phyloP scores from a whole-genome alignment of 1,140 invertebrate species.

The Leptinotarsa texana region DNA sequence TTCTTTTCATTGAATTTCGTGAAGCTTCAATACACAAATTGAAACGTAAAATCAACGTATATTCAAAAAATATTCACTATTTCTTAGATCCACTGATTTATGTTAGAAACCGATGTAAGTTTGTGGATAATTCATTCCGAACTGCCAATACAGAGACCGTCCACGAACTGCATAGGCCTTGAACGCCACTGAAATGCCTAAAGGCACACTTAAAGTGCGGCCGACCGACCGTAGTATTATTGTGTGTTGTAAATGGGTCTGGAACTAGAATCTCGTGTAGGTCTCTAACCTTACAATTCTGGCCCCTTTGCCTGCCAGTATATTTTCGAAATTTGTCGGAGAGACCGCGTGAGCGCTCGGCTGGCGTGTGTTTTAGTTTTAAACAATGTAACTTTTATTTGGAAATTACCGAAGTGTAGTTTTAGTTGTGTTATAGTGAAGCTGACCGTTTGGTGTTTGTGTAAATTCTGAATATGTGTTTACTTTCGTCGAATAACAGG shows the following conservation, averaged over 20 bases:
- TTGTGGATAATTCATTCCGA: too few species aligned
- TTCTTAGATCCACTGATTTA: too few species aligned
- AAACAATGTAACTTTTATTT: not conserved
- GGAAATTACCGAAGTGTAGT: not conserved
- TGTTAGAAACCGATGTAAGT: too few species aligned
- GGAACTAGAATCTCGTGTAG: slow-evolving; percentile 45
- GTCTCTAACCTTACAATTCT: slow-evolving; percentile 43
- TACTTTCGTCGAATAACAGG: slow-evolving; percentile 32
- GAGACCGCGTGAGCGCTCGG: slow-evolving; percentile 12
- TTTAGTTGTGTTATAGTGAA: too few species aligned
- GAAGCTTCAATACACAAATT: too few species aligned
- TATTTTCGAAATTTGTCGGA: slow-evolving; percentile 42
- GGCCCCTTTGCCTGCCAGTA: slow-evolving; percentile 41
- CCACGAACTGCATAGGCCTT: slow-evolving; percentile 7
- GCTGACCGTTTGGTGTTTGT: not conserved
- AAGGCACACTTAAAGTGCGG: slow-evolving; percentile 21
- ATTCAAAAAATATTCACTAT: too few species aligned
- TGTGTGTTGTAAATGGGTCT: slow-evolving; percentile 48
- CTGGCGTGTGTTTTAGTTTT: not conserved
- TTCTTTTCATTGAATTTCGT: too few species aligned
- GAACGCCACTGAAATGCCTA: slow-evolving; percentile 24
- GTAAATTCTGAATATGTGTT: slow-evolving; percentile 28
- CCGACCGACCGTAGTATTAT: slow-evolving; percentile 38
- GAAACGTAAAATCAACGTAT: too few species aligned
- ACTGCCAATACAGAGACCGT: not conserved